These are phyloP conservation scores for Oryctolagus cuniculus DNA, from an alignment of 2,113 vertebrate genomes.

Conservation along the genomic window DNA sequence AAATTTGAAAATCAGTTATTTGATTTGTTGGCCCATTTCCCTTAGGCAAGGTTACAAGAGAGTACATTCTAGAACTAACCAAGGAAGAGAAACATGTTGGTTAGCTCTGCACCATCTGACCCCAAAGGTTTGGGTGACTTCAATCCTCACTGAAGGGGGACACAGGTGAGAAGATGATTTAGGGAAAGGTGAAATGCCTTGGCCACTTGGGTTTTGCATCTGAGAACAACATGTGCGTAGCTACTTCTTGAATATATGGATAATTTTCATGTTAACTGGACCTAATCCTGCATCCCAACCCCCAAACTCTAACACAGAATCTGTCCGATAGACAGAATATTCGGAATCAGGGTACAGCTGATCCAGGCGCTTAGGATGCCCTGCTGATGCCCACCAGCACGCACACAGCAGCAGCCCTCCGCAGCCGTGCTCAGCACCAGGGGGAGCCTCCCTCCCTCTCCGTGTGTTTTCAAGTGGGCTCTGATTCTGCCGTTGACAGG, in stretches of 20 bases:
- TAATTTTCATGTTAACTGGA: neutral
- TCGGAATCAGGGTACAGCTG: too few relatives aligned
- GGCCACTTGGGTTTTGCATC: neutral
- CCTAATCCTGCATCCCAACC: neutral
- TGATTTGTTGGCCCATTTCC: neutral
- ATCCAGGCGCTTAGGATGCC: neutral
- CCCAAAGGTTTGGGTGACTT: too few relatives aligned
- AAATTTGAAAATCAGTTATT: neutral
- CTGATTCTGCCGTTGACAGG: neutral
- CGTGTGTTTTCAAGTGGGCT: neutral
- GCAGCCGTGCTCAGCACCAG: neutral
- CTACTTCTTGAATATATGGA: neutral
- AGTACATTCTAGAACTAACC: fast-evolving
- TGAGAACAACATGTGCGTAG: neutral
- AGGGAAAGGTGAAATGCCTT: too few relatives aligned
- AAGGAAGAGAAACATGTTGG: neutral
- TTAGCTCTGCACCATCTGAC: neutral
- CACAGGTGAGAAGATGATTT: neutral
- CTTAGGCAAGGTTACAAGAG: neutral
- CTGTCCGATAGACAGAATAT: neutral
- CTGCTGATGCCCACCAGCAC: fast-evolving
- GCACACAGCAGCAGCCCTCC: too few relatives aligned
- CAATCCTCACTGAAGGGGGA: too few relatives aligned
- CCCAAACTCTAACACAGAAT: neutral
- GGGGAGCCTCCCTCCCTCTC: neutral